Evolutionary conservation across 2,888 invertebrate species (phyloP), one percentile per base, ranked within the genome.

Genomic region (Stomorhina lunata): DNA sequence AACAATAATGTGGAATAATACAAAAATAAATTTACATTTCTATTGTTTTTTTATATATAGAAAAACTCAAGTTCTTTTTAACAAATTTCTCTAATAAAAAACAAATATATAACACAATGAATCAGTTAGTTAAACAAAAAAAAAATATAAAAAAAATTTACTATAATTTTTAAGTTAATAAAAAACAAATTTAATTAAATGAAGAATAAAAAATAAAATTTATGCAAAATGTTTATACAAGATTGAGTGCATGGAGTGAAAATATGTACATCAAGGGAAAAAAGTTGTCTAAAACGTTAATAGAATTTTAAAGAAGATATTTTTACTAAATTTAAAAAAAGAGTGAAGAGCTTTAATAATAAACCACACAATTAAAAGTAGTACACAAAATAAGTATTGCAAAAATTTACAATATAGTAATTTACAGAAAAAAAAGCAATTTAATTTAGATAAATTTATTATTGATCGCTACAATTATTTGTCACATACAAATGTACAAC

Each of bases 201-300:
- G 10, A 48, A 48, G 22, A 10, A 55, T 55, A 17, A 10, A 37
- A 59, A 59, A 37, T 4, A 66, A 22, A 65, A 32, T 34, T 17
- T 65, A 22, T 32, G 65, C 65, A 66, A 65, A 61, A 40, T 15
- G 7, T 25, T n/a, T n/a, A n/a, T n/a, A n/a, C n/a, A n/a, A n/a
- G 10, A 3, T 4, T 7, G 5, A 59, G 57, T 40, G 40, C 25
- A 27, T 27, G 2, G 6, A 37, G 34, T 17, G 25, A 40, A 15
- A 25, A 65, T 40, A 25, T 48, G 37, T 37, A 37, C 29, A 57
- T 12, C 1, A 9, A 9, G 17, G 7, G 9, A 25, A 37, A 61
- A 27, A 12, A 12, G 20, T 7, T 20, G 17, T 63, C 12, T 17
- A 45, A 63, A 63, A 63, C 27, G 63, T 17, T 43, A 45, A 27